Percentiles rank a stretch among this genome's conserved stretches.
These are phyloP conservation scores for Sus scrofa DNA, from an alignment of 2,113 vertebrate genomes.

Conservation along the genomic window T2T-Sscrofa CM000819.6:34807001-34807500, in stretches of 20 bases:
- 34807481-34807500: too few relatives aligned
- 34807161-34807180: fast-evolving
- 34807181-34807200: not conserved
- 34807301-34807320: not conserved
- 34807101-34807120: not conserved
- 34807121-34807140: not conserved
- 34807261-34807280: not conserved
- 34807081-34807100: not conserved
- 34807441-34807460: too few relatives aligned
- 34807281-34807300: not conserved
- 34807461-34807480: too few relatives aligned
- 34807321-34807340: not conserved
- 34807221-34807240: not conserved
- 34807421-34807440: too few relatives aligned
- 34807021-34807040: not conserved
- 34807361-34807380: not conserved
- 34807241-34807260: not conserved
- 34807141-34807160: not conserved
- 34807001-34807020: not conserved
- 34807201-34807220: not conserved
- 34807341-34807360: not conserved
- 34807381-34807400: too few relatives aligned
- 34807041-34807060: not conserved
- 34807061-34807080: not conserved
- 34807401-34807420: too few relatives aligned